These are phyloP conservation scores for Alviniconcha marisindica DNA, from an alignment of 1,140 invertebrate species.

Conservation along the genomic window DNA sequence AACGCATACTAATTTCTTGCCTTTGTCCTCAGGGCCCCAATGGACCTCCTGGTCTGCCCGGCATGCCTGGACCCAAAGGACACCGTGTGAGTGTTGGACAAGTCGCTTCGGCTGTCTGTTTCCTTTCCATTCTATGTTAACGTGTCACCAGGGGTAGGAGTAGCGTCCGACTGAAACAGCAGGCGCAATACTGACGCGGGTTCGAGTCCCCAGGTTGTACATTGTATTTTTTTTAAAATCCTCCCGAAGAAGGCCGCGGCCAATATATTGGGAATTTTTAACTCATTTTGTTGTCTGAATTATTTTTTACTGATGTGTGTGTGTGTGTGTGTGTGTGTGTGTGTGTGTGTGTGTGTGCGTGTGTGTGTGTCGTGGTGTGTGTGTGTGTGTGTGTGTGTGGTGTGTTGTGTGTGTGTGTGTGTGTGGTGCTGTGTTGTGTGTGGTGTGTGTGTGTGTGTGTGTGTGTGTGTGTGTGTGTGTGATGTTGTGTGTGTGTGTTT, in stretches of 20 bases:
- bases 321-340: not conserved
- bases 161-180: too few species aligned
- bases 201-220: too few species aligned
- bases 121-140: not conserved
- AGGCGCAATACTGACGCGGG: too few species aligned
- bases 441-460: too few species aligned
- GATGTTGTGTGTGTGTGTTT: too few species aligned
- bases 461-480: too few species aligned
- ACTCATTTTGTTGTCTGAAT: not conserved
- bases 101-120: not conserved
- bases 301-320: not conserved
- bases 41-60: conserved; percentile 22
- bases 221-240: too few species aligned
- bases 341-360: not conserved
- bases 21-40: not conserved
- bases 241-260: too few species aligned
- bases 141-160: too few species aligned
- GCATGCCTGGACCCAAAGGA: conserved; percentile 51
- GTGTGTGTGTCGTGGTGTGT: not conserved
- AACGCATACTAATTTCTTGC: not conserved
- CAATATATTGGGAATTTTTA: not conserved
- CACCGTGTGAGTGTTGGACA: conserved; percentile 55
- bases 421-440: too few species aligned
- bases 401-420: too few species aligned
- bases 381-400: too few species aligned